Base-by-base conservation (phyloP, 2,888 invertebrate genomes). In the Melipona beecheii region DNA sequence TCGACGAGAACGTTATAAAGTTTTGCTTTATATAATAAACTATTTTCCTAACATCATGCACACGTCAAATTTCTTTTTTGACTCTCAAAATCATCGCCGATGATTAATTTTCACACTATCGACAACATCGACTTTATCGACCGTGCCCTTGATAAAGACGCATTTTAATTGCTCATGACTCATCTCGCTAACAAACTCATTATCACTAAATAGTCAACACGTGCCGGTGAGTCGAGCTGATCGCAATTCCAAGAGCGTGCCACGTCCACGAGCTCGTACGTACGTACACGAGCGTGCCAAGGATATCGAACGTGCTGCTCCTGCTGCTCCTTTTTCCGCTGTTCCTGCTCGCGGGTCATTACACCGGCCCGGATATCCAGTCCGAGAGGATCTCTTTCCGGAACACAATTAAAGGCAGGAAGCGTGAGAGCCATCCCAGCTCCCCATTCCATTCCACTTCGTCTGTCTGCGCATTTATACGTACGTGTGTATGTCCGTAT, bases 381-480 rank as follows among this genome's bases (percentile, higher is more conserved):
- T 86, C 80, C 71, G 80, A 84, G 84, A 84, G 78, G 82, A 89
- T 89, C 79, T 87, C 86, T 86, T 88, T 91, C 86, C 84, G 87
- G 90, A 89, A 90, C 87, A 89, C 90, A 91, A 91, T 91, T 91
- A 91, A 91, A 90, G 87, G 86, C 89, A 88, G 90, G 91, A 91
- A 91, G 88, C 89, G 88, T 78, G 80, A 86, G 89, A 85, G 78
- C 79, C 85, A 79, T 80, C 84, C 77, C 73, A 19, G 27, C 21
- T 17, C 31, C 43, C 15, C 60, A 58, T 60, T 60, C 60, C 43
- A 21, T 21, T 64, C 64, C 19, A 54, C 21, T 3, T 43, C 27
- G 24, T 43, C 43, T 27, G 3, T 13, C 62, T 77, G 56, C 71
- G 72, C 70, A 27, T 4, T 19, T 11, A 60, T 1, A 27, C 9